Conservation (phyloP, 2,888 invertebrate species). For the Chloromyia formosa region DNA sequence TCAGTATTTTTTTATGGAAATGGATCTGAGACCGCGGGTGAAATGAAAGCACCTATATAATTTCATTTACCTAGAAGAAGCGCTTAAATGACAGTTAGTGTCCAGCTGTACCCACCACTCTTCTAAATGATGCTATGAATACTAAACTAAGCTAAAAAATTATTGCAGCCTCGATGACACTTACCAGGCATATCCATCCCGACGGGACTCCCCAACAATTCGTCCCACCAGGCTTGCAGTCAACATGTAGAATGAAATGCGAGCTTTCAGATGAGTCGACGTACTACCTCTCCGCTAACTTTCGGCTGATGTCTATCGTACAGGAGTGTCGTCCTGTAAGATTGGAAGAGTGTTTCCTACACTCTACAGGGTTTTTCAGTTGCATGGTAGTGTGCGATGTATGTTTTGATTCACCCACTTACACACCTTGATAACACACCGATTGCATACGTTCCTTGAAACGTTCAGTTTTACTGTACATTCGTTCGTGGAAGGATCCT, state of each 20-base stretch:
- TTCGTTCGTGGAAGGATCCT: conserved; percentile 38
- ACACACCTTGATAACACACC: not conserved
- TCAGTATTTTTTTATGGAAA: too few relatives aligned
- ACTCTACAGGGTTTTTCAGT: not conserved
- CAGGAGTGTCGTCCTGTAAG: conserved; percentile 19
- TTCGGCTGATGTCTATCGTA: conserved; percentile 9
- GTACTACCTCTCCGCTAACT: conserved; percentile 6
- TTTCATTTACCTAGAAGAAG: too few relatives aligned
- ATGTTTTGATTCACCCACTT: conserved; percentile 35
- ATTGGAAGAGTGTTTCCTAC: conserved; percentile 29
- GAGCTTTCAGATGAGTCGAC: conserved; percentile 37
- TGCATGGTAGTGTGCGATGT: conserved; percentile 9
- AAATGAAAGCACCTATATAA: too few relatives aligned
- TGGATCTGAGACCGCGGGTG: too few relatives aligned
- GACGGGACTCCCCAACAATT: not conserved
- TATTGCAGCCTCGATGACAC: not conserved
- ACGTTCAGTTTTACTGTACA: conserved; percentile 28
- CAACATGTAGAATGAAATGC: not conserved
- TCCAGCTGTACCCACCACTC: too few relatives aligned
- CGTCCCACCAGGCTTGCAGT: not conserved
- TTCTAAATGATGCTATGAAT: too few relatives aligned
- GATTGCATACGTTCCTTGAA: conserved; percentile 27
- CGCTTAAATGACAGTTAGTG: too few relatives aligned
- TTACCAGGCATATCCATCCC: not conserved
- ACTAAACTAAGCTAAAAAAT: not conserved